phyloP scores from a whole-genome alignment of 1,140 invertebrate genomes.

The Spodoptera frugiperda region DNA sequence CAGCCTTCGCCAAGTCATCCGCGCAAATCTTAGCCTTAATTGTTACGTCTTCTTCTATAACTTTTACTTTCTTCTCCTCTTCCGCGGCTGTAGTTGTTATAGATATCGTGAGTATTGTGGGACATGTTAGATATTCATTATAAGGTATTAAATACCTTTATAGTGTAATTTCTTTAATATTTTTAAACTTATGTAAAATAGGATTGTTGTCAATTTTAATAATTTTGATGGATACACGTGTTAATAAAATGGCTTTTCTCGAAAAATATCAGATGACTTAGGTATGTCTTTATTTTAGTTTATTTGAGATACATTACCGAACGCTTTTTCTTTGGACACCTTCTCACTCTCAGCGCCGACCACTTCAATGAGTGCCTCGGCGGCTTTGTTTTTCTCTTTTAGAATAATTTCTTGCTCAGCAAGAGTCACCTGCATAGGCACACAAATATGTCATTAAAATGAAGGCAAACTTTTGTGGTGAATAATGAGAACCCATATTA shows the following conservation, averaged over 20 bases:
- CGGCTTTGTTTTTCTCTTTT: conserved; percentile 95
- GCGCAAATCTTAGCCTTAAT: conserved; percentile 95
- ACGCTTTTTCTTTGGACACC: conserved; percentile 94
- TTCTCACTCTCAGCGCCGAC: conserved; percentile 96
- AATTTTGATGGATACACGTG: too few species aligned
- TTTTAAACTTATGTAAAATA: too few species aligned
- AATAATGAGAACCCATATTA: too few species aligned
- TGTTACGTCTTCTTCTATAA: conserved; percentile 95
- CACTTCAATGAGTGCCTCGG: conserved; percentile 95
- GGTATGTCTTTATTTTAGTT: background rate
- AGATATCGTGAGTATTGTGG: background rate
- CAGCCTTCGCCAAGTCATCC: conserved; percentile 95
- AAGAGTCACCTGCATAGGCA: conserved; percentile 89
- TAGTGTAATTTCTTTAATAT: too few species aligned
- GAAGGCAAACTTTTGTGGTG: background rate
- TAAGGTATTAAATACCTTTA: too few species aligned
- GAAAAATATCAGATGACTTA: background rate
- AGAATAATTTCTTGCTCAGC: conserved; percentile 96
- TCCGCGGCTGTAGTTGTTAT: conserved; percentile 86
- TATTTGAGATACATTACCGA: conserved; percentile 84
- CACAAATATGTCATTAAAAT: conserved; percentile 57
- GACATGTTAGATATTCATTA: too few species aligned
- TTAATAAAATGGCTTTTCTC: conserved; percentile 19
- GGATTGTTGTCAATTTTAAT: too few species aligned
- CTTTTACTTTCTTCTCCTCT: conserved; percentile 96